Evolutionary conservation across 2,113 vertebrate species (phyloP).

Genomic region (Antigone vipio): DNA sequence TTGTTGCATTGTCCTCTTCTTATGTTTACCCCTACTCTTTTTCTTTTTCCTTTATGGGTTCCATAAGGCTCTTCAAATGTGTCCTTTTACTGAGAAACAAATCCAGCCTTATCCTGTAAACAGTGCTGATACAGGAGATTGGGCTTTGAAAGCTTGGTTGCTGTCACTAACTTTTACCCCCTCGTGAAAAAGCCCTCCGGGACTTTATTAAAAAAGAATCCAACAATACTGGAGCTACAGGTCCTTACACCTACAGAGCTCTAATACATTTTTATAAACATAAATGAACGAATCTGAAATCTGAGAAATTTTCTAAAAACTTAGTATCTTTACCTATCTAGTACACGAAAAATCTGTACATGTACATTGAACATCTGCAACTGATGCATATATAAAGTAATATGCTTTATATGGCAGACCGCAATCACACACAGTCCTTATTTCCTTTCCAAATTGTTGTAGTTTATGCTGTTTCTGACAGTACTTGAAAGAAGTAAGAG

Average conservation of each 20-base stretch:
- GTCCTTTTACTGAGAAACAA: neutral
- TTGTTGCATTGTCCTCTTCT: neutral
- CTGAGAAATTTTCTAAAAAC: neutral
- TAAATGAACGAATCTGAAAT: neutral
- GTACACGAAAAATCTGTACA: neutral
- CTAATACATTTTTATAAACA: neutral
- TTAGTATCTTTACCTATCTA: neutral
- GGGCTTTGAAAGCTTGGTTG: neutral
- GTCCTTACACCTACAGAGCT: neutral
- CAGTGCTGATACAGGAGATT: neutral
- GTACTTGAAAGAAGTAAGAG: neutral
- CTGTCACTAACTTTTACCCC: rapidly evolving
- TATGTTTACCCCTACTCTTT: neutral
- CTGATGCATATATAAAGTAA: neutral
- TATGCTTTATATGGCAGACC: neutral
- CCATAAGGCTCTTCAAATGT: neutral
- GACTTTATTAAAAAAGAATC: neutral
- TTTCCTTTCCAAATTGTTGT: neutral
- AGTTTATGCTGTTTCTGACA: neutral
- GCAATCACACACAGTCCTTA: neutral
- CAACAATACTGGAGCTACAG: neutral
- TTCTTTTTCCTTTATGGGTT: neutral
- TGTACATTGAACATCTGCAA: neutral
- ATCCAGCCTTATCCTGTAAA: neutral
- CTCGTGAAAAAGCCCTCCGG: neutral